A percentile compares a stretch with the other conserved stretches of the same genome.
These are phyloP conservation scores for Gortyna flavago DNA, from an alignment of 2,888 invertebrate species.

Conservation along the genomic window DNA sequence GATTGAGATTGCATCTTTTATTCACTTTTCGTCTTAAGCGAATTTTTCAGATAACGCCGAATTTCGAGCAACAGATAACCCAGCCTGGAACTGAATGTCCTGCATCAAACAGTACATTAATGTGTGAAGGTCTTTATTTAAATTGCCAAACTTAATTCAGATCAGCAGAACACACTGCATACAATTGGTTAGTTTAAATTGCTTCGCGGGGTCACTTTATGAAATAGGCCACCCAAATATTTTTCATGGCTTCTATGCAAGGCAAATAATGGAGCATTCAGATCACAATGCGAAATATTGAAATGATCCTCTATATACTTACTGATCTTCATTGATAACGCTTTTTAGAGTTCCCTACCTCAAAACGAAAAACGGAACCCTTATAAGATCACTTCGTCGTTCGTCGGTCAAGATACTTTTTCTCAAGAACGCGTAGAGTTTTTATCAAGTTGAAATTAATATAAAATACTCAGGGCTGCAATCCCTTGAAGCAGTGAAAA, in stretches of 20 bases:
- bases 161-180: conserved; percentile 23
- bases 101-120: not conserved
- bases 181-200: conserved; percentile 48
- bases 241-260: conserved; percentile 23
- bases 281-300: too few species aligned
- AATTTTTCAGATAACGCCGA: not conserved
- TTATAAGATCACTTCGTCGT: too few species aligned
- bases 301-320: not conserved
- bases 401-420: too few species aligned
- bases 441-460: too few species aligned
- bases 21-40: not conserved
- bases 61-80: not conserved
- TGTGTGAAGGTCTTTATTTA: conserved; percentile 34
- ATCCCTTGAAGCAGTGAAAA: too few species aligned
- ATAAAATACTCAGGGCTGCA: too few species aligned
- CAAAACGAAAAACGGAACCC: too few species aligned
- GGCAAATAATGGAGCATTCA: not conserved
- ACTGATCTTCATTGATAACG: not conserved
- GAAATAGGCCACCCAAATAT: conserved; percentile 45
- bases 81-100: not conserved
- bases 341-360: not conserved
- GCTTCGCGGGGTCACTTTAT: conserved; percentile 36
- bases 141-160: conserved; percentile 23
- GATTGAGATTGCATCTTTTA: too few species aligned
- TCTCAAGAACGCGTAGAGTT: too few species aligned